Base-by-base conservation (phyloP, 2,888 invertebrate genomes). In the Podotricha telesiphe region DNA sequence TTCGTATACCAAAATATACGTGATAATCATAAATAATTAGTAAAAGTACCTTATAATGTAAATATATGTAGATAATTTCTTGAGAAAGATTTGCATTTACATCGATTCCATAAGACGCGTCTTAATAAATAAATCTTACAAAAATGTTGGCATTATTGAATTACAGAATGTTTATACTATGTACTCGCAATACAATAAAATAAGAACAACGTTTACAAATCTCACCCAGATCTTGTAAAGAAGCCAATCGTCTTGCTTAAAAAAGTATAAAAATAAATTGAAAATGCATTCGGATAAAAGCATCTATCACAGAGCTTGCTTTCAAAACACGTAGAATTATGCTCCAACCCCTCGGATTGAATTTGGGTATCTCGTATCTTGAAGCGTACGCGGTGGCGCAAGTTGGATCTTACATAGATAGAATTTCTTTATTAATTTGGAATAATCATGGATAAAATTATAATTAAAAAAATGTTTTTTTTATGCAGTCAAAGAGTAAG, bases 301-400 rank as follows among this genome's bases (percentile, higher is more conserved):
- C 58, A 59, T 59, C 58, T 59, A 59, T 59, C 58, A 59, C 58
- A 59, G 42, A 59, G 42, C 58, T 59, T 22, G 58, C 58, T 59
- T 59, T 59, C 58, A 58, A 58, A 61, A 61, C 47, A 62, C 61
- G 48, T 62, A 62, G 47, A 47, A 62, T 62, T 47, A 48, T 62
- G 48, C 61, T 62, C 0, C 48, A 47, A 48, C 28, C 34, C 61
- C 34, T 34, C 47, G 28, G 34, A 47, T 62, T 62, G 48, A 48
- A 48, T 62, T 62, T 62, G 28, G 47, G 28, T 48, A 48, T 59
- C 51, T 51, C 58, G 42, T 59, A 59, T 42, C 42, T 59, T 59
- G 42, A 42, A 59, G 15, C 10, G 22, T 22, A n/a, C 28, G 58
- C 20, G 19, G 15, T 42, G 58, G 58, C 19, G 58, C 42, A 59